Evolutionary conservation across 2,888 invertebrate species (phyloP), one percentile per base, ranked within the genome.

Genomic region (Trisateles emortualis): DNA sequence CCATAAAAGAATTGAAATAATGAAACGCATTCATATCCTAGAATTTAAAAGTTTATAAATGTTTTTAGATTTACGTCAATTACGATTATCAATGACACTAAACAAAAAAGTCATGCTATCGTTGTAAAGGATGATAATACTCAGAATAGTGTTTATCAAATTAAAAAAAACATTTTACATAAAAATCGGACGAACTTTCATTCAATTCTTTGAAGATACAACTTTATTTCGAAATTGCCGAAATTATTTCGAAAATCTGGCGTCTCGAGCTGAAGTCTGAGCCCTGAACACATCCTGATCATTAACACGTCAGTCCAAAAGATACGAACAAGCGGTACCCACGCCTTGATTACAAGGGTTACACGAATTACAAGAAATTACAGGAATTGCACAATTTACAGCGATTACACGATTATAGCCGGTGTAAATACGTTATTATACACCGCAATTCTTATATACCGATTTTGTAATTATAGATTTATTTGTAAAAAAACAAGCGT

Each of bases 371-470:
- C 74, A 24, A 63, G 67, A 68, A 79, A 79, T 78, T 76, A 72
- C 74, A 38, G 62, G 66, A 69, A 78, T 83, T 73, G 71, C 70
- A 22, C 68, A 65, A 67, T 74, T 79, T 74, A 73, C 74, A 49
- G 53, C 39, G 45, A 67, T 67, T 69, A 65, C 66, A 17, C 69
- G 55, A 72, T 68, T 59, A 72, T 53, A 46, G 52, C 51, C 30
- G 55, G 49, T 53, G 56, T 57, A 58, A 52, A 38, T 47, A 49
- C 47, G 22, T 35, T 52, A 42, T 58, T 54, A 51, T 40, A 17
- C 38, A 16, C 33, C 10, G 17, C 38, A 29, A 43, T 58, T 51
- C 43, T 11, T 26, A 42, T 41, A 50, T 35, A 22, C n/a, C 36
- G 13, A 49, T 46, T 49, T 45, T 48, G 33, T 38, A 33, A 42